These are phyloP conservation scores for Eupristina koningsbergeri DNA, from an alignment of 1,140 invertebrate genomes.

Conservation along the genomic window DNA sequence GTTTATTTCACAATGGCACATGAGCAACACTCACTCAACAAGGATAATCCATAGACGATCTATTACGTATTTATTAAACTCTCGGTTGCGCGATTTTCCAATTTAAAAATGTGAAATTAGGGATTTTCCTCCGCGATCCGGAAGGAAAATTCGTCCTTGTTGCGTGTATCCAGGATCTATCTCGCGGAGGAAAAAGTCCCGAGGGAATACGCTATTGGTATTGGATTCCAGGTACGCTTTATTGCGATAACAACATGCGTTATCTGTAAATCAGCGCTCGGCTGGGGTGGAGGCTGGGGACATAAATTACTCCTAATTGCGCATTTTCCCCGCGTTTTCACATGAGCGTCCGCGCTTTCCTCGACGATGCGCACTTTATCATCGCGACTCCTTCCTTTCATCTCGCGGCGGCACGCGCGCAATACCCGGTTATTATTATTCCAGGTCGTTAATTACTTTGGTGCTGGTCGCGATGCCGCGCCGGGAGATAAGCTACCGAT, in stretches of 20 bases:
- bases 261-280: neutral
- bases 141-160: neutral
- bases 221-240: neutral
- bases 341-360: slow-evolving; percentile 23
- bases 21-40: neutral
- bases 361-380: slow-evolving; percentile 19
- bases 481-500: slow-evolving; percentile 56
- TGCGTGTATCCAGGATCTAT: too few relatives aligned
- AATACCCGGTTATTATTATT: slow-evolving; percentile 57
- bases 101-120: too few relatives aligned
- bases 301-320: slow-evolving; percentile 24
- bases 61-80: slow-evolving; percentile 14
- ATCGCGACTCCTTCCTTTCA: slow-evolving; percentile 44
- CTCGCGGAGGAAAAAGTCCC: neutral
- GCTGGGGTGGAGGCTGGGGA: neutral
- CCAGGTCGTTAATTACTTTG: slow-evolving; percentile 56
- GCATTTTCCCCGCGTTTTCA: neutral
- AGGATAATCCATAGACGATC: too few relatives aligned
- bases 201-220: neutral
- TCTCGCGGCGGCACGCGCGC: neutral
- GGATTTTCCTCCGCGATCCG: neutral
- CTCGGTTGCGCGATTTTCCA: too few relatives aligned
- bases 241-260: slow-evolving; percentile 4
- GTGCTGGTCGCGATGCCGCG: slow-evolving; percentile 51
- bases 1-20: neutral